Evolutionary conservation across 2,113 vertebrate genomes (phyloP).

Genomic region (Andinoacara biseriatus): DNA sequence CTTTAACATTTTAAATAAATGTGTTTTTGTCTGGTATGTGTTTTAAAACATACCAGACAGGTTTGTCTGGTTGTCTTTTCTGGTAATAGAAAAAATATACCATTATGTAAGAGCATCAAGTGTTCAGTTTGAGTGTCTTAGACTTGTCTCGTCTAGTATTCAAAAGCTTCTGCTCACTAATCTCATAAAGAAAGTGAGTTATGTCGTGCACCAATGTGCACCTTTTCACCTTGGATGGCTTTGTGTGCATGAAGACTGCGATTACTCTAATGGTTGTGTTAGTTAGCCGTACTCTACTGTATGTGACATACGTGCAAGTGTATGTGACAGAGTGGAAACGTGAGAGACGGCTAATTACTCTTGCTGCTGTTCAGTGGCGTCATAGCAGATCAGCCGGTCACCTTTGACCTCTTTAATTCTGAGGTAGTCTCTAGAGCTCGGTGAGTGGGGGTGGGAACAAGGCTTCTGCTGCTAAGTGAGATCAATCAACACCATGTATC

Average conservation of each 20-base stretch:
- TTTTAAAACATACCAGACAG: neutral
- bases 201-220: neutral
- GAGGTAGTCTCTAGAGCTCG: conserved; percentile 41
- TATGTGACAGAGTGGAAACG: too few relatives aligned
- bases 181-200: neutral
- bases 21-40: neutral
- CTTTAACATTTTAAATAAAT: neutral
- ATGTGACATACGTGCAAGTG: conserved; percentile 15
- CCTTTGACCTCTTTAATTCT: conserved; percentile 69
- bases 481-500: conserved; percentile 64
- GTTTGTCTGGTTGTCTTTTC: neutral
- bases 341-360: conserved; percentile 39
- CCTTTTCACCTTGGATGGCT: neutral
- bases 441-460: neutral
- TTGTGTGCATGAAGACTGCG: neutral
- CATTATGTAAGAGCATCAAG: neutral
- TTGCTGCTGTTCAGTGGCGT: conserved; percentile 36
- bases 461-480: conserved; percentile 46
- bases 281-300: conserved; percentile 6
- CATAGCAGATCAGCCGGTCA: conserved; percentile 39
- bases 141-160: neutral
- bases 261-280: neutral
- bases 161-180: neutral
- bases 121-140: neutral
- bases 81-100: neutral